Base-by-base conservation (phyloP, 2,113 vertebrate species). In the Microcebus murinus region DNA sequence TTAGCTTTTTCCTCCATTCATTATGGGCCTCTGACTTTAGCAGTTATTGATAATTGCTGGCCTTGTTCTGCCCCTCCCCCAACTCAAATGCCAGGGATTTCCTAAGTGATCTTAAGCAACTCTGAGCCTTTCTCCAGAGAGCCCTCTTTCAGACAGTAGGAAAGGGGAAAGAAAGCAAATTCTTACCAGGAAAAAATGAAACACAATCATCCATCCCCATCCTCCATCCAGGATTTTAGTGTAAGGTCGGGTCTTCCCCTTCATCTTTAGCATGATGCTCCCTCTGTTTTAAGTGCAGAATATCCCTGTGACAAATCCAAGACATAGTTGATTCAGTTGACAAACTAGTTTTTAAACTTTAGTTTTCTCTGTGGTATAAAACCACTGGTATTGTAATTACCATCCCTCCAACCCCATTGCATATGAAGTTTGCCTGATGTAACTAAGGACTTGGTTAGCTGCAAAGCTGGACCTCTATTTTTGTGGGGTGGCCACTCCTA, bases 131-230 rank as follows among this genome's bases (percentile, higher is more conserved):
- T 90, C 73, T 48, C 21, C 36, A n/a, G 20, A 65, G 23, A 87
- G n/a, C 36, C 2, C 4, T 57, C 27, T 67, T 48, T 42, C 4
- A 84, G 67, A 27, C 10, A 48, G 14, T 36, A 77, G 39, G 71
- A 74, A 94, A 90, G 39, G 61, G 61, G n/a, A 87, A 97, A 63
- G 25, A 87, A 97, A 73, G 39, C 31, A 85, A 70, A 29, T 71
- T 77, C 96, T 97, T 98, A 99, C 99, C 99, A 99, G 98, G 96
- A 99, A 99, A 97, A 99, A 99, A 96, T 99, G 99, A 1, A 99
- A n/a, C 88, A 99, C 99, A n/a, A 99, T 99, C 98, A 99, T 99
- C 99, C 99, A 99, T 27, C 99, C 99, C 99, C 99, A 99, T 1
- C 99, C 99, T 92, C 98, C 98, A 42, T 98, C 99, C 0, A 98